Evolutionary conservation across 37 sponge, comb jelly and placozoan genomes (phyloP).

Genomic region (Oscarella lobularis): DNA sequence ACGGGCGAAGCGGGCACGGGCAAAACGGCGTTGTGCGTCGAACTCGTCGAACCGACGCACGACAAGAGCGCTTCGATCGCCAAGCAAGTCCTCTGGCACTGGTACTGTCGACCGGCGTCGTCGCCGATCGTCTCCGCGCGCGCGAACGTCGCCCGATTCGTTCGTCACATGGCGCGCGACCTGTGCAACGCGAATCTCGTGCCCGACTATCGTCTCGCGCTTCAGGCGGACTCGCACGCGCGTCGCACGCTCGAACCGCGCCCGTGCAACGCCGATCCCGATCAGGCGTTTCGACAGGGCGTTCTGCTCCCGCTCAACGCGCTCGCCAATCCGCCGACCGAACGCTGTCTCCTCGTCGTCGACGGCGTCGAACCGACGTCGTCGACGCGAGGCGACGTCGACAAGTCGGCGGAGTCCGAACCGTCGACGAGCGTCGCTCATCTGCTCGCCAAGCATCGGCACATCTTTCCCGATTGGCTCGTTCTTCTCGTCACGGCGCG

Average conservation of each 20-base stretch:
- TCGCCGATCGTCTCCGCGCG: no score
- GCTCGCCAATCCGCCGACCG: neutral
- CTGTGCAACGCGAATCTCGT: neutral
- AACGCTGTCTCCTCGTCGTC: neutral
- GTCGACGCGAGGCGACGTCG: neutral
- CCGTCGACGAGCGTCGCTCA: neutral
- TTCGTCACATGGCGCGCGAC: neutral
- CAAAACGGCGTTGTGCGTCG: neutral
- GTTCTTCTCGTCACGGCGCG: neutral
- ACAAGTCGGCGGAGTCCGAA: neutral
- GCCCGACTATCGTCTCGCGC: neutral
- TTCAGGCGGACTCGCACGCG: constrained; percentile 1
- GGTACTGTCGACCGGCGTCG: neutral
- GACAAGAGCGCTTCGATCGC: neutral
- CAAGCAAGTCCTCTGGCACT: neutral
- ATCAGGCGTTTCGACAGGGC: neutral
- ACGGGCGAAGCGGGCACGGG: neutral
- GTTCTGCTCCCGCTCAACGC: neutral
- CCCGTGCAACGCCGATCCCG: neutral
- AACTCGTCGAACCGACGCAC: neutral
- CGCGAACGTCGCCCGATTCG: neutral
- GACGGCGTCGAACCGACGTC: neutral
- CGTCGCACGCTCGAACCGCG: neutral
- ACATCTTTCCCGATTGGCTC: neutral
- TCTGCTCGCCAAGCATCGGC: neutral